These are phyloP conservation scores for Strigamia crassipes DNA, from an alignment of 2,888 invertebrate species.

Conservation along the genomic window DNA sequence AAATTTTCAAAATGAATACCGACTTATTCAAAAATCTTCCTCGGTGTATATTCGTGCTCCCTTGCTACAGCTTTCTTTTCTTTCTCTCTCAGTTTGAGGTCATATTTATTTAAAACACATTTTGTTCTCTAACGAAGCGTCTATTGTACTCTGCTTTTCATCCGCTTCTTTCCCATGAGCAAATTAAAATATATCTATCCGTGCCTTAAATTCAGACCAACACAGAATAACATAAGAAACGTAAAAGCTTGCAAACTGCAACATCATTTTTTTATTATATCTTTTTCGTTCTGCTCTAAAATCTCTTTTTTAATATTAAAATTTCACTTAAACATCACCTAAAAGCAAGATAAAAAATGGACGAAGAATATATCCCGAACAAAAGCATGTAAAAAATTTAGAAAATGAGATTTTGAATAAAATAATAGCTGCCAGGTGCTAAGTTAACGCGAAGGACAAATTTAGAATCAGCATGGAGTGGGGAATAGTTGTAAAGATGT, in stretches of 20 bases:
- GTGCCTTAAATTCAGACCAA: slow-evolving; percentile 16
- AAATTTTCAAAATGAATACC: not conserved
- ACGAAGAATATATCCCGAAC: not conserved
- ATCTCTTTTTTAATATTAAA: not conserved
- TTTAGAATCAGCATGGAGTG: not conserved
- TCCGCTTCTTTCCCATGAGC: slow-evolving; percentile 1
- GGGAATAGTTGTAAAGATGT: not conserved
- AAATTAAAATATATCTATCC: slow-evolving; percentile 17
- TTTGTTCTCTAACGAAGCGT: not conserved
- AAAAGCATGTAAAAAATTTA: not conserved
- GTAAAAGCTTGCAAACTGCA: not conserved
- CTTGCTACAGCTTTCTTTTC: not conserved
- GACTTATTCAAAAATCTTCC: not conserved
- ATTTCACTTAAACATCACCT: not conserved
- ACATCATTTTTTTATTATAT: not conserved
- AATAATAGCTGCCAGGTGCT: not conserved
- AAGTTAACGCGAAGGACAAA: not conserved
- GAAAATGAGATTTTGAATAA: not conserved
- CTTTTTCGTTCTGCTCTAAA: not conserved
- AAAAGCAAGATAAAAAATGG: not conserved
- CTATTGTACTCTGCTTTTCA: slow-evolving; percentile 28
- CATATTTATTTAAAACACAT: not conserved
- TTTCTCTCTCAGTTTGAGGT: slow-evolving; percentile 6
- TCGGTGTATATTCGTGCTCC: not conserved
- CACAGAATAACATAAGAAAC: not conserved